Percentiles rank a stretch among this genome's conserved stretches.
Conservation (phyloP, 2,888 invertebrate species). For the Pogonocherus hispidulus region DNA sequence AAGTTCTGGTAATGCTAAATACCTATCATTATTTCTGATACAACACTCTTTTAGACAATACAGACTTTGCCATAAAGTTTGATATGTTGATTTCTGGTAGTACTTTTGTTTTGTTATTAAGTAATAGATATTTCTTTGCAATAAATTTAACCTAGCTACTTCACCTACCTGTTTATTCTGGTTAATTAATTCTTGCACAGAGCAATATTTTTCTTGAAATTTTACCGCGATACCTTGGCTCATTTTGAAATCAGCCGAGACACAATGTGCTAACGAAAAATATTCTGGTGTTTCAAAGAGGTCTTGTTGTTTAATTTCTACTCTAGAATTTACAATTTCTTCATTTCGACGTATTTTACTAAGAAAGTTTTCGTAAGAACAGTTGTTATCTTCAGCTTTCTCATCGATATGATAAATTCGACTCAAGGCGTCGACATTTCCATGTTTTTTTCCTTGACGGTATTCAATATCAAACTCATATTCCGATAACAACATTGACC, state of each 20-base stretch:
- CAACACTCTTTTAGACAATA: not conserved
- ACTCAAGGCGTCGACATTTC: constrained; percentile 23
- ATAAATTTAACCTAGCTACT: not conserved
- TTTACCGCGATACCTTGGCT: not conserved
- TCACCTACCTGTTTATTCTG: not conserved
- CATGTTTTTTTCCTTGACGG: constrained; percentile 27
- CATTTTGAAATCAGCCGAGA: not conserved
- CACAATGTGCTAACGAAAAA: not conserved
- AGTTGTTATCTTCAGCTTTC: too few species aligned
- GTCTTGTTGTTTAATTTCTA: not conserved
- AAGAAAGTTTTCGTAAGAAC: too few species aligned
- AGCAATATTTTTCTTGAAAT: not conserved
- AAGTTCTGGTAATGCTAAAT: not conserved
- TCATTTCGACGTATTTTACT: not conserved
- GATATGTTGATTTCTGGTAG: not conserved
- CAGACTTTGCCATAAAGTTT: not conserved
- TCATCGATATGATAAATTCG: too few species aligned
- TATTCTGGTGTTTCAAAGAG: not conserved
- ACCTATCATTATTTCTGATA: not conserved
- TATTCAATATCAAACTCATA: constrained; percentile 28
- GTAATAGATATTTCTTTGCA: not conserved
- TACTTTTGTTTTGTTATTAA: not conserved
- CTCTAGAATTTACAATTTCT: not conserved
- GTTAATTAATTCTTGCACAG: not conserved
- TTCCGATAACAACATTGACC: constrained; percentile 28